A percentile compares a stretch with the other conserved stretches of the same genome.
Conservation (phyloP, 1,140 invertebrate genomes). For the Drosophila orena region DNA sequence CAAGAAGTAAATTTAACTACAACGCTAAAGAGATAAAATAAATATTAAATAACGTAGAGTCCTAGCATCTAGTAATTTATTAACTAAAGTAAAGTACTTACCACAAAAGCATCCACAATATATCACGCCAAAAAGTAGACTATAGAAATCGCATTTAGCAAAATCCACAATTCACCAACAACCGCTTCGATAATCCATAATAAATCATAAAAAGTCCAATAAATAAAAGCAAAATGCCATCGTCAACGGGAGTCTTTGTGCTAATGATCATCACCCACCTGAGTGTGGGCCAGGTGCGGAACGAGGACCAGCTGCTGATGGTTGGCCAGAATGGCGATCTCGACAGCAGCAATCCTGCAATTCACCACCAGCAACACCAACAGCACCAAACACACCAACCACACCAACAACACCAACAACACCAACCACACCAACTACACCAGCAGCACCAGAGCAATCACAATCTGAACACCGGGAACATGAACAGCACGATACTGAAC, state of each 20-base stretch:
- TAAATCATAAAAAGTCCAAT: not conserved
- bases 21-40: slow-evolving; percentile 32
- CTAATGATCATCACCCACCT: slow-evolving; percentile 52
- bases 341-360: slow-evolving; percentile 36
- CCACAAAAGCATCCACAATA: slow-evolving; percentile 45
- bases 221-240: slow-evolving; percentile 41
- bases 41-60: slow-evolving; percentile 55
- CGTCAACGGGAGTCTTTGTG: slow-evolving; percentile 31
- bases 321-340: slow-evolving; percentile 52
- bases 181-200: slow-evolving; percentile 17
- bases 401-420: slow-evolving; percentile 33
- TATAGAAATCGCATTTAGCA: slow-evolving; percentile 55
- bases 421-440: slow-evolving; percentile 34
- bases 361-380: slow-evolving; percentile 50
- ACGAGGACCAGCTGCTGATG: slow-evolving; percentile 62
- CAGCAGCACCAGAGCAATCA: slow-evolving; percentile 36
- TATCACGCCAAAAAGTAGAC: slow-evolving; percentile 75
- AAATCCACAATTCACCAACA: slow-evolving; percentile 51
- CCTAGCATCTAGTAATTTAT: slow-evolving; percentile 73
- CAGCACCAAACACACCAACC: slow-evolving; percentile 31
- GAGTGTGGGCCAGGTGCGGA: slow-evolving; percentile 59
- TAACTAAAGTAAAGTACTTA: slow-evolving; percentile 73
- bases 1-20: slow-evolving; percentile 26
- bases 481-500: slow-evolving; percentile 63
- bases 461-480: slow-evolving; percentile 37